These are phyloP conservation scores for Epinephelus cyanopodus DNA, from an alignment of 2,113 vertebrate genomes.

Conservation along the genomic window DNA sequence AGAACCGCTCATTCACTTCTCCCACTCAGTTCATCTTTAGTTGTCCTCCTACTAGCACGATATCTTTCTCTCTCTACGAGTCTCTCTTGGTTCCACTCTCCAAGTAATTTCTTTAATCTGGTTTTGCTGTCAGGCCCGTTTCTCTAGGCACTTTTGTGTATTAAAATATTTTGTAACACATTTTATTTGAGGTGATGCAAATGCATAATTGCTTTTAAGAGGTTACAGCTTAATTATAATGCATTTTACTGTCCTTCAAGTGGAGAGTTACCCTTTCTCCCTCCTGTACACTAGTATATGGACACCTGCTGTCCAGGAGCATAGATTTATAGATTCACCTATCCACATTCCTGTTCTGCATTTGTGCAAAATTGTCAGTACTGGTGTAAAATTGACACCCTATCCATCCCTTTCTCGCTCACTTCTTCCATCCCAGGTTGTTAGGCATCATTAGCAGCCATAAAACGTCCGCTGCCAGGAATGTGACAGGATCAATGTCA, in stretches of 20 bases:
- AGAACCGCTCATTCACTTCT: constrained; percentile 49
- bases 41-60: constrained; percentile 45
- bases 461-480: constrained; percentile 44
- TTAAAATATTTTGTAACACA: constrained; percentile 4
- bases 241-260: not conserved
- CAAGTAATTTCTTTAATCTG: constrained; percentile 36
- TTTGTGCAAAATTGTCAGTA: not conserved
- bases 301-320: constrained; percentile 27
- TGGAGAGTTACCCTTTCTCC: not conserved
- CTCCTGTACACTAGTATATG: not conserved
- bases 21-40: constrained; percentile 60
- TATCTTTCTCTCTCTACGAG: constrained; percentile 26
- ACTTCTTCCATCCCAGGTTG: constrained; percentile 35
- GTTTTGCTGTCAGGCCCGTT: constrained; percentile 43
- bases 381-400: constrained; percentile 8
- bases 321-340: not conserved
- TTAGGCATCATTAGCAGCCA: constrained; percentile 54
- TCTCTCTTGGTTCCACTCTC: constrained; percentile 2
- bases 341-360: constrained; percentile 24
- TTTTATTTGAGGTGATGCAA: constrained; percentile 16
- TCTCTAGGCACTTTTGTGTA: constrained; percentile 6
- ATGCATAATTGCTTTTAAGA: constrained; percentile 3
- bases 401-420: constrained; percentile 22
- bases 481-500: constrained; percentile 54
- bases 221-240: constrained; percentile 4